Percentiles rank a stretch among this genome's conserved stretches.
These are phyloP conservation scores for Pomatostomus ruficeps DNA, from an alignment of 2,113 vertebrate species.

Conservation along the genomic window DNA sequence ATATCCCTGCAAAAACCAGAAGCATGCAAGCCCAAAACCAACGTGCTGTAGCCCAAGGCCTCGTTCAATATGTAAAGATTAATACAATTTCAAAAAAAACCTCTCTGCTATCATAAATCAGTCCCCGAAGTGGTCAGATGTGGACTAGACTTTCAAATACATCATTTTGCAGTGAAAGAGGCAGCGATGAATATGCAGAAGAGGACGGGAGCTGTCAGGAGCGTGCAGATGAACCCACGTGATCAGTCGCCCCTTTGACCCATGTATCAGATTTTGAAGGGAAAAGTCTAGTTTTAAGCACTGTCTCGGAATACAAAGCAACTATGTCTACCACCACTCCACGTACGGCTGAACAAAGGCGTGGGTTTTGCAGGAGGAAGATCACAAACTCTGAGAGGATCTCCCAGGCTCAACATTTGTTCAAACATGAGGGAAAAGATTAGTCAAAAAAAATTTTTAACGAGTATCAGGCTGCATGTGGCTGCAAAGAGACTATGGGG, in stretches of 20 bases:
- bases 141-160: slow-evolving; percentile 43
- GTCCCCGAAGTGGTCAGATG: slow-evolving; percentile 39
- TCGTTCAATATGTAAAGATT: slow-evolving; percentile 2
- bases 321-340: neutral
- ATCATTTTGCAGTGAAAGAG: slow-evolving; percentile 30
- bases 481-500: neutral
- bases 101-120: slow-evolving; percentile 15
- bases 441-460: slow-evolving; percentile 11
- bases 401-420: slow-evolving; percentile 24
- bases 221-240: neutral
- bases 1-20: neutral
- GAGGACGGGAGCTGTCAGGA: slow-evolving; percentile 29
- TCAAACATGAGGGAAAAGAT: neutral
- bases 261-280: slow-evolving; percentile 19
- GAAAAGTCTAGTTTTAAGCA: slow-evolving; percentile 24
- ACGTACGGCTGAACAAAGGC: slow-evolving; percentile 23
- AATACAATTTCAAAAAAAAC: neutral
- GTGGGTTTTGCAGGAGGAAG: slow-evolving; percentile 12
- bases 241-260: neutral
- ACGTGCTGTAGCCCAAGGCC: neutral
- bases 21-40: neutral
- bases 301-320: slow-evolving; percentile 51
- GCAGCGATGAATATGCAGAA: slow-evolving; percentile 37
- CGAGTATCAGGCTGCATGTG: neutral
- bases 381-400: slow-evolving; percentile 33